Conservation (phyloP, 1,140 invertebrate species). For the Dinoponera quadriceps region DNA sequence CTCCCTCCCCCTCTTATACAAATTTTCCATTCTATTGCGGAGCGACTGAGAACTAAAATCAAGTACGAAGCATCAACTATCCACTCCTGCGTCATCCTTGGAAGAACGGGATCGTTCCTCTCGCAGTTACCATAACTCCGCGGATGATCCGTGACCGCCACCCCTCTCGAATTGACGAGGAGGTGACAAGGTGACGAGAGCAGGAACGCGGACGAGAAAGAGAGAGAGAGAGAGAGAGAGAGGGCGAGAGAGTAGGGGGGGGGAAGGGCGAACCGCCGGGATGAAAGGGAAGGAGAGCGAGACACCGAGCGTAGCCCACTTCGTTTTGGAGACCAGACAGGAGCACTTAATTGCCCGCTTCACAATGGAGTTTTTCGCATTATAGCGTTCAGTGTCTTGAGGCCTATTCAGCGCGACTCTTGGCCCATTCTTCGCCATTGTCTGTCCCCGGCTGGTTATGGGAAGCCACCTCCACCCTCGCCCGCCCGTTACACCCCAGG, state of each 20-base stretch:
- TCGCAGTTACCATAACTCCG: conserved; percentile 29
- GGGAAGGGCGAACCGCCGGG: neutral
- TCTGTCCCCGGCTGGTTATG: conserved; percentile 79
- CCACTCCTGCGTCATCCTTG: neutral
- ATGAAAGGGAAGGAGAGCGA: conserved; percentile 43
- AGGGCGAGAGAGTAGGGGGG: neutral
- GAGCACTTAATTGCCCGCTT: conserved; percentile 84
- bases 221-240: conserved; percentile 24
- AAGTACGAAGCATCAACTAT: conserved; percentile 9
- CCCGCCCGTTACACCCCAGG: conserved; percentile 66
- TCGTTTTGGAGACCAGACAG: conserved; percentile 77
- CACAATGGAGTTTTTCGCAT: conserved; percentile 84
- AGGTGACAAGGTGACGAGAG: conserved; percentile 62
- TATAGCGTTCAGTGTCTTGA: conserved; percentile 84
- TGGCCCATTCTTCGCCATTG: conserved; percentile 83
- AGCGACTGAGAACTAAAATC: conserved; percentile 4
- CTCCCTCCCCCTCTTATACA: no score
- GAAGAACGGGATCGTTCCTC: neutral
- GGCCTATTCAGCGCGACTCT: conserved; percentile 83
- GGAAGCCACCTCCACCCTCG: conserved; percentile 56
- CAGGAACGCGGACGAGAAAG: conserved; percentile 18
- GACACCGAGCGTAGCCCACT: conserved; percentile 71
- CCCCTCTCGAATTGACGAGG: conserved; percentile 52
- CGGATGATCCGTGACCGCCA: conserved; percentile 44
- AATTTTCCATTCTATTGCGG: no score